Percentiles rank a stretch among this genome's conserved stretches.
Conservation (phyloP, 2,113 vertebrate genomes). For the Tychaedon coryphoeus region DNA sequence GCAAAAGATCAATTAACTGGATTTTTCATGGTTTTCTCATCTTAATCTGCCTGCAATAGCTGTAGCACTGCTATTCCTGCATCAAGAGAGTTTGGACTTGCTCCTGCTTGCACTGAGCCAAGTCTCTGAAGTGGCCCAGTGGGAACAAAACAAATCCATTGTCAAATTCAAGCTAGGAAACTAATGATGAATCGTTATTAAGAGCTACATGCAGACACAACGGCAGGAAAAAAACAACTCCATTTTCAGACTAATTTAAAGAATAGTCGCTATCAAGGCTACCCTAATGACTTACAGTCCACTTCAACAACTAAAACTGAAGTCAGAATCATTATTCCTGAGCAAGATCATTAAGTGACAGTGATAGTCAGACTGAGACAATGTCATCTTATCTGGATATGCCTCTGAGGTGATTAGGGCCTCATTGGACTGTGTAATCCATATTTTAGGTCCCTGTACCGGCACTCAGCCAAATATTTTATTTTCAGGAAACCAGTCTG, state of each 20-base stretch:
- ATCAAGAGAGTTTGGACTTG: background rate
- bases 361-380: background rate
- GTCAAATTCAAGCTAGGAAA: background rate
- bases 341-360: background rate
- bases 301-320: background rate
- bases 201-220: background rate
- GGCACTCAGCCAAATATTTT: background rate
- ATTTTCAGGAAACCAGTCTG: background rate
- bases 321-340: background rate
- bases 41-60: background rate
- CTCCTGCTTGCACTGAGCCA: background rate
- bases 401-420: background rate
- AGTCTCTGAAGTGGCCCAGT: background rate
- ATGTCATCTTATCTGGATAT: background rate
- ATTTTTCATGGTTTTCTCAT: background rate
- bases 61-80: background rate
- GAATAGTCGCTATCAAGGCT: background rate
- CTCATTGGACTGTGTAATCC: background rate
- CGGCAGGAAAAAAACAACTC: background rate
- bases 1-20: background rate
- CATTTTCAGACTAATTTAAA: background rate
- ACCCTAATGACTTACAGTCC: background rate
- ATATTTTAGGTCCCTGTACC: background rate
- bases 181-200: background rate
- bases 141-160: conserved; percentile 4